A percentile compares a stretch with the other conserved stretches of the same genome.
Evolutionary conservation across 2,797 vertebrate species (phyloP).

Genomic region (Thalassophryne amazonica): DNA sequence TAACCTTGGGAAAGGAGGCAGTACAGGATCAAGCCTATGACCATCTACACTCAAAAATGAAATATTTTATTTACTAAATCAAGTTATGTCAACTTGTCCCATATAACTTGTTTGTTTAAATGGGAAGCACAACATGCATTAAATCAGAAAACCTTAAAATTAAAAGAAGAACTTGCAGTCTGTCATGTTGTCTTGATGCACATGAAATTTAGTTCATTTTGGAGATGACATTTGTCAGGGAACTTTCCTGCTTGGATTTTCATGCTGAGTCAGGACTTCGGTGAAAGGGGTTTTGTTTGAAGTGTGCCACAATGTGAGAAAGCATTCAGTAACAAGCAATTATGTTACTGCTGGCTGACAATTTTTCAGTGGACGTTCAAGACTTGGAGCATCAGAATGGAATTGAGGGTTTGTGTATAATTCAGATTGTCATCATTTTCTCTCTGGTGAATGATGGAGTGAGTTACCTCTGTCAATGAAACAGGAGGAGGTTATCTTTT

Average conservation of each 20-base stretch:
- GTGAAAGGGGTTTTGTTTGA: background rate
- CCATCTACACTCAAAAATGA: no score
- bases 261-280: slow-evolving; percentile 22
- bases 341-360: background rate
- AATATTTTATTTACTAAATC: no score
- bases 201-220: slow-evolving; percentile 6
- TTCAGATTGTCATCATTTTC: background rate
- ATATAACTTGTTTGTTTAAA: no score
- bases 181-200: slow-evolving; percentile 8
- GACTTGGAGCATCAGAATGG: slow-evolving; percentile 16
- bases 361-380: background rate
- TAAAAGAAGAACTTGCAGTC: no score
- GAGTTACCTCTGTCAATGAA: background rate
- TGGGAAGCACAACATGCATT: no score
- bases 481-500: no score
- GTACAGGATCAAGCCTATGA: no score
- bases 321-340: slow-evolving; percentile 26
- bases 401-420: slow-evolving; percentile 4
- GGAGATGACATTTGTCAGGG: slow-evolving; percentile 2
- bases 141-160: no score
- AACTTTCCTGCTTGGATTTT: background rate
- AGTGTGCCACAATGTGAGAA: background rate
- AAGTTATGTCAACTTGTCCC: no score
- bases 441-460: background rate
- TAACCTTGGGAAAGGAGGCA: no score